Conservation (phyloP, 1,140 invertebrate genomes). For the Lanistes nyassanus region DNA sequence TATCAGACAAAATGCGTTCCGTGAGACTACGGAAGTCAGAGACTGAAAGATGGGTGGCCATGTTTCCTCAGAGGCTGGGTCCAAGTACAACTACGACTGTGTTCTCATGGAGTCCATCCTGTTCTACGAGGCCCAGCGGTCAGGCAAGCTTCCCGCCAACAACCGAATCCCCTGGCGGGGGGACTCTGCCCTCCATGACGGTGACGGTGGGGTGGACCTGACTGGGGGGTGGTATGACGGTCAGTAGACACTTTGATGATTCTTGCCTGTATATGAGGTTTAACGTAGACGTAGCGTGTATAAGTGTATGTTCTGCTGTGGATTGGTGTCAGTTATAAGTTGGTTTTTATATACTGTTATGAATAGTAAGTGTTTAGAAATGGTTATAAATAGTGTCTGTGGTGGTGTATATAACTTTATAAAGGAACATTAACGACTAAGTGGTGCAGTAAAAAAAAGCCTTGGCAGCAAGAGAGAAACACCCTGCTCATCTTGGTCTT, state of each 20-base stretch:
- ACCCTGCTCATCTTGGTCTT: too few species aligned
- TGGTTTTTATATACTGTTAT: too few species aligned
- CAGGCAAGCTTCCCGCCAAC: constrained; percentile 71
- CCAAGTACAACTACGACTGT: constrained; percentile 69
- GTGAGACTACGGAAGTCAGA: too few species aligned
- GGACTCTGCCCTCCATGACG: constrained; percentile 73
- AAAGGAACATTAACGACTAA: background rate
- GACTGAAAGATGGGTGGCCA: too few species aligned
- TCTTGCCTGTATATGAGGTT: background rate
- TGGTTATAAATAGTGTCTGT: too few species aligned
- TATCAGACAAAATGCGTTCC: too few species aligned
- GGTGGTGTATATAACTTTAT: background rate
- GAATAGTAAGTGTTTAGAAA: too few species aligned
- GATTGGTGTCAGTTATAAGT: background rate
- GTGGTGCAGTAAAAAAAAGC: background rate
- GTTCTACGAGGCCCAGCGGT: constrained; percentile 77
- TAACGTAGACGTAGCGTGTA: background rate
- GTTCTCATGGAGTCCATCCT: constrained; percentile 71
- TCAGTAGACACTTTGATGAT: constrained; percentile 50
- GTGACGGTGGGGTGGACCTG: constrained; percentile 71
- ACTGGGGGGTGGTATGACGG: constrained; percentile 78
- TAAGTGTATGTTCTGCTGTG: background rate
- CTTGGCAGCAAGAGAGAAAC: too few species aligned
- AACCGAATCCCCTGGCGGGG: constrained; percentile 73
- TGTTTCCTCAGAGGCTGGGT: constrained; percentile 25